Evolutionary conservation across 2,888 invertebrate species (phyloP), one percentile per base, ranked within the genome.

Genomic region (Oligia strigilis): DNA sequence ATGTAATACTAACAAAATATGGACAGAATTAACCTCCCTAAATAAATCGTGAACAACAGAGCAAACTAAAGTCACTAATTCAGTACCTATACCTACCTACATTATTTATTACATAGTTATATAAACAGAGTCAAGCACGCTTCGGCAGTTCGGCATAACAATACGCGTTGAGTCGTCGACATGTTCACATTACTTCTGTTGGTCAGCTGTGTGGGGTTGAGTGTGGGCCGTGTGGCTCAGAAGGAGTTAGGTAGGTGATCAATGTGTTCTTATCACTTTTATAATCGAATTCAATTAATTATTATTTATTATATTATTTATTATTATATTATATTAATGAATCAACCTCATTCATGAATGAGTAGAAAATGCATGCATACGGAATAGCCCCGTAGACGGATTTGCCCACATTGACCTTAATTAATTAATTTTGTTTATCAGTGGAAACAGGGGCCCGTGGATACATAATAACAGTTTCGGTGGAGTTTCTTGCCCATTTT

Each of bases 171-270:
- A 40, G 55, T 49, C 55, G 36, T 43, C 52, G 52, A 77, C 40
- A 78, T 78, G 78, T 70, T 71, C n/a, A 36, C 43, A 64, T 9
- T 36, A 23, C 29, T 78, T 58, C 49, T 78, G 23, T 58, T 80
- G 4, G n/a, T 78, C 23, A 23, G 72, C 58, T 49, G 49, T n/a
- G 23, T 78, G 17, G 58, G 0, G 9, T 29, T 66, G 4, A 43
- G 58, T 60, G 40, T 29, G 9, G 55, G 4, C 29, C 19, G 29
- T 19, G 29, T 29, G 29, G 19, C 40, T 9, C 17, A 73, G 2
- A 19, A 23, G 6, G 1, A 70, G 17, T 14, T 36, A 79, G 78
- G 79, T 78, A 49, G 2, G 58, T 58, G 4, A 23, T 23, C 58
- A 11, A 58, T 23, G 64, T 36, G 17, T 64, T 64, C 6, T 17